Percentiles rank a stretch among this genome's conserved stretches.
phyloP scores from a whole-genome alignment of 2,797 vertebrate species.

The Siniperca undulata region DNA sequence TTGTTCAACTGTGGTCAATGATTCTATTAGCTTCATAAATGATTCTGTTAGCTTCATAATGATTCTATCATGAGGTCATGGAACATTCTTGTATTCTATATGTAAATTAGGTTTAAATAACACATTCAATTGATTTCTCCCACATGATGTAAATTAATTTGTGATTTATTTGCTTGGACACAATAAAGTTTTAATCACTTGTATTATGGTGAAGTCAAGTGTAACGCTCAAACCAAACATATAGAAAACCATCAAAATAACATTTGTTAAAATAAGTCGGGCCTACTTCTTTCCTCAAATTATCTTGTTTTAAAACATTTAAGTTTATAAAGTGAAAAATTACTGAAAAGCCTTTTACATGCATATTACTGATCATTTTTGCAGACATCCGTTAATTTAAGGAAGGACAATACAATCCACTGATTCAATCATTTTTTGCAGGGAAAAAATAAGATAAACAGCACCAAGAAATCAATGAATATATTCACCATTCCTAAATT shows the following conservation, averaged over 20 bases:
- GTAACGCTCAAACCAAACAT: background rate
- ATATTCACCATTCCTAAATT: too few species aligned
- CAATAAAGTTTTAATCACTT: background rate
- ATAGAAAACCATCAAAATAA: background rate
- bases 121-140: background rate
- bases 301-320: too few species aligned
- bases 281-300: too few species aligned
- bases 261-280: background rate
- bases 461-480: too few species aligned
- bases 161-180: background rate
- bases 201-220: background rate
- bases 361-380: too few species aligned
- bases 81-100: background rate
- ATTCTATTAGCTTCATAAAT: background rate
- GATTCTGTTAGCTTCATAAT: background rate
- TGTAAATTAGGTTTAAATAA: background rate
- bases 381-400: too few species aligned
- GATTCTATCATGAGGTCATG: background rate
- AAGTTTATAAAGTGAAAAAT: too few species aligned
- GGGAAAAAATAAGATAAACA: too few species aligned
- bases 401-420: too few species aligned
- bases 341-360: too few species aligned
- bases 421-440: too few species aligned
- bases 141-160: background rate
- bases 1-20: background rate